Conservation (phyloP, 2,888 invertebrate genomes). For the Hesperia comma region DNA sequence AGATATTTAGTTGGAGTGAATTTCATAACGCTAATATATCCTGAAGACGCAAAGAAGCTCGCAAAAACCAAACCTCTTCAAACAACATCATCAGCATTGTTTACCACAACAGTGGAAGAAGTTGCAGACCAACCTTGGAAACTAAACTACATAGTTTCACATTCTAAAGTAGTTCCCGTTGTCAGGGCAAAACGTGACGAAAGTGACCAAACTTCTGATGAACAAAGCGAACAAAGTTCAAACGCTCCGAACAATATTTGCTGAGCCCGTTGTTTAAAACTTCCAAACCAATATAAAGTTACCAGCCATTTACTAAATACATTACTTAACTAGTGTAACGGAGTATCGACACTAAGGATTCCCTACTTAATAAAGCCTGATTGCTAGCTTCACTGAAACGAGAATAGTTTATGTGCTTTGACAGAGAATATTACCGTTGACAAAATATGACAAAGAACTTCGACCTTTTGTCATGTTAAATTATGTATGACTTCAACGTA, state of each 20-base stretch:
- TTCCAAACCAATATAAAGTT: slow-evolving; percentile 65
- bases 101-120: slow-evolving; percentile 44
- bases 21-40: no score
- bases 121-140: slow-evolving; percentile 64
- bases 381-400: not conserved
- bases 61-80: slow-evolving; percentile 38
- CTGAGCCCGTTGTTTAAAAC: slow-evolving; percentile 55
- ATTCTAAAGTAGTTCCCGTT: slow-evolving; percentile 60
- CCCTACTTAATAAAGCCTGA: not conserved
- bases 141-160: slow-evolving; percentile 64
- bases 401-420: no score
- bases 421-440: no score
- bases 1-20: no score
- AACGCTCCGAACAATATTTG: slow-evolving; percentile 66
- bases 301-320: slow-evolving; percentile 43
- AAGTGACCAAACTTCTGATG: slow-evolving; percentile 69
- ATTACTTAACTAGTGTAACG: slow-evolving; percentile 26
- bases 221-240: slow-evolving; percentile 62
- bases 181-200: slow-evolving; percentile 53
- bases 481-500: not conserved
- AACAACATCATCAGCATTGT: slow-evolving; percentile 61
- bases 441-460: not conserved
- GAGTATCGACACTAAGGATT: slow-evolving; percentile 10
- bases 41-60: not conserved
- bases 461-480: not conserved